Conservation (phyloP, 2,888 invertebrate genomes). For the Brenthis ino region DNA sequence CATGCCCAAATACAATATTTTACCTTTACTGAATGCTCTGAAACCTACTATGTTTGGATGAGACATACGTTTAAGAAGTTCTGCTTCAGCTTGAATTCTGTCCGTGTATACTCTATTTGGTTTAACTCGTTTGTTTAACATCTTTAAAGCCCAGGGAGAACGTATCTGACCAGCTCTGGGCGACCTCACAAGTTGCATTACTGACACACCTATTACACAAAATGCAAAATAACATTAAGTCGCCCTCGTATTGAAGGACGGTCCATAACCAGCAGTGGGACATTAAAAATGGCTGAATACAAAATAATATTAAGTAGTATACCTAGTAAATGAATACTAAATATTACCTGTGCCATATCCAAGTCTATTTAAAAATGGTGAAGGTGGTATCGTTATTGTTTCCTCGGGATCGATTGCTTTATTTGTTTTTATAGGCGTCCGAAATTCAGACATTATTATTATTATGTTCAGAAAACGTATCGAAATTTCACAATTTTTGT, state of each 20-base stretch:
- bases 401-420: conserved; percentile 51
- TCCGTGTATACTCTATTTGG: conserved; percentile 72
- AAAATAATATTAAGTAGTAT: background rate
- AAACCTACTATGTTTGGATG: conserved; percentile 94
- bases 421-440: conserved; percentile 68
- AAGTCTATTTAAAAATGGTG: conserved; percentile 87
- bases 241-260: too few species aligned
- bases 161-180: conserved; percentile 85
- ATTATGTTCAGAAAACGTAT: conserved; percentile 1
- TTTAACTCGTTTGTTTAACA: conserved; percentile 81
- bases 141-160: conserved; percentile 95
- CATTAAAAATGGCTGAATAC: background rate
- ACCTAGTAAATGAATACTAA: background rate
- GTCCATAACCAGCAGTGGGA: too few species aligned
- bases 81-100: conserved; percentile 87
- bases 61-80: conserved; percentile 84
- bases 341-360: conserved; percentile 88
- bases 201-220: conserved; percentile 84
- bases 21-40: conserved; percentile 77
- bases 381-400: conserved; percentile 84
- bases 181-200: conserved; percentile 88
- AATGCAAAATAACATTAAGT: too few species aligned
- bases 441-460: conserved; percentile 52
- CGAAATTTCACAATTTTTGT: background rate
- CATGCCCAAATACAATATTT: conserved; percentile 87